Base-by-base conservation (phyloP, 2,888 invertebrate genomes). In the Tromatobia lineatoria region DNA sequence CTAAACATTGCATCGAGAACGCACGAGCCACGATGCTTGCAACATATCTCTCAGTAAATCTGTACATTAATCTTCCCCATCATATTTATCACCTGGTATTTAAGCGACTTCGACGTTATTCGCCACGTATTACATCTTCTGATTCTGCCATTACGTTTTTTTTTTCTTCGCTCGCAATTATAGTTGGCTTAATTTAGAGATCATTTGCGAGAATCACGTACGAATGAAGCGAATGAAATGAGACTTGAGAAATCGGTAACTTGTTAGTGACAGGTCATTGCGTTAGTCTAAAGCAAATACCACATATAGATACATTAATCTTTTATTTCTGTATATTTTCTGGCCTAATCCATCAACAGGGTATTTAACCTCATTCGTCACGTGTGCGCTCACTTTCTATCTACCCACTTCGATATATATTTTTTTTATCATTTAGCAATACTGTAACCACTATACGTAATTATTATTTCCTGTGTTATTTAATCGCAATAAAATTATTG, bases 341-440 rank as follows among this genome's bases (percentile, higher is more conserved):
- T 20, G 64, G 38, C 18, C 64, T 52, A 75, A 75, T 75, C 74
- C 38, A 75, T 75, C 74, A 75, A 34, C 50, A 13, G 61, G 23
- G n/a, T 52, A 75, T 50, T 75, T 64, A 64, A 52, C 74, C 74
- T 64, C 74, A 75, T 75, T 75, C 74, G 50, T 75, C 64, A 50
- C n/a, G 47, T 50, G 8, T 23, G 13, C 47, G 34, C 34, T 75
- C 64, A 50, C 74, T 75, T 64, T 75, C 50, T 38, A 38, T 18
- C 18, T 64, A 25, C 54, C 25, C 54, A 57, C 54, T 25, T 64
- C 38, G 61, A 38, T 11, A 38, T 42, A 15, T 29, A 29, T 29
- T 38, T 61, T 34, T 38, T 23, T 13, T 2, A 64, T 64, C 2
- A 20, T 20, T 20, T 20, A 38, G 38, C 59, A 34, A 34, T 34